Percentiles rank a stretch among this genome's conserved stretches.
Conservation (phyloP, 2,113 vertebrate genomes). For the Sylvia atricapilla region DNA sequence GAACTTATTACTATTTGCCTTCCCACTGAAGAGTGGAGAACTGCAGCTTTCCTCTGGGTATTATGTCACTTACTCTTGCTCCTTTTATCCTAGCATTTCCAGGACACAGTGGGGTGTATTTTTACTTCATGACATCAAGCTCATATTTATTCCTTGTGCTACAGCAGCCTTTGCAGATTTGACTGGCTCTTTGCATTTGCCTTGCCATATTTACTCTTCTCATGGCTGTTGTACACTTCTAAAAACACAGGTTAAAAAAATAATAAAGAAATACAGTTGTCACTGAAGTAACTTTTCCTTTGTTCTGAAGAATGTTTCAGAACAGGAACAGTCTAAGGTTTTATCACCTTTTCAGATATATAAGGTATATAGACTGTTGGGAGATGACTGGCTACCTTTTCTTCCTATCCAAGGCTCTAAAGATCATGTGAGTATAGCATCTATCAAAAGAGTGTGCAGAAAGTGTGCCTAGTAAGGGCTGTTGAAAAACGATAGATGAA, state of each 20-base stretch:
- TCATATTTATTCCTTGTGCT: background rate
- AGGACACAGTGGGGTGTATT: background rate
- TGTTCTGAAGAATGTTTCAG: background rate
- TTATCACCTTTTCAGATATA: background rate
- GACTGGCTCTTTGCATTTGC: background rate
- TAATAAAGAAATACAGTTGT: background rate
- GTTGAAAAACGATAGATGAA: background rate
- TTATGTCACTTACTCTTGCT: background rate
- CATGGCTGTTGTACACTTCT: background rate
- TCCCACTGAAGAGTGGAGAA: background rate
- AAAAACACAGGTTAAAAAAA: background rate
- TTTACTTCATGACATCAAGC: background rate
- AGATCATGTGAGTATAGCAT: accelerated
- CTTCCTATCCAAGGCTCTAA: background rate
- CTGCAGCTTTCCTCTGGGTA: background rate
- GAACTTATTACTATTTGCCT: background rate
- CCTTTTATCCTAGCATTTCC: background rate
- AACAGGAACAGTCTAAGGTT: background rate
- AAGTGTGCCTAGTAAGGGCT: background rate
- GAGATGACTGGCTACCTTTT: background rate
- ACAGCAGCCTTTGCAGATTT: background rate
- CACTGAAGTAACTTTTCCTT: background rate
- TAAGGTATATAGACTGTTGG: background rate
- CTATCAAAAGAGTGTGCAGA: background rate
- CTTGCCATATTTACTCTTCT: background rate